A percentile compares a stretch with the other conserved stretches of the same genome.
Evolutionary conservation across 2,113 vertebrate species (phyloP).

Genomic region (Malurus elegans): DNA sequence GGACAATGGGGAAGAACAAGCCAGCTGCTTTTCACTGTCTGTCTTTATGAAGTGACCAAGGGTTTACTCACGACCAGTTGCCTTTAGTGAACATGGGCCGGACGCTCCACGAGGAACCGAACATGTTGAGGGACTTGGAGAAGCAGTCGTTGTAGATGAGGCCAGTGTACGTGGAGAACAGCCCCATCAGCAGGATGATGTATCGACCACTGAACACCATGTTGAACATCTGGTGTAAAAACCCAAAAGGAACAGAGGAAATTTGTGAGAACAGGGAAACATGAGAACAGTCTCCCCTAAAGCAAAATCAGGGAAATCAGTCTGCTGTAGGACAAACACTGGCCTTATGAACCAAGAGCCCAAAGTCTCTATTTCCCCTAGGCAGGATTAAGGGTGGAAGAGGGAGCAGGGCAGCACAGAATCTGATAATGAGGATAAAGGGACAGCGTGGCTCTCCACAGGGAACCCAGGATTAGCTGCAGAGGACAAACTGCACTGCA

Average conservation of each 20-base stretch:
- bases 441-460: fast-evolving
- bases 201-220: slow-evolving; percentile 94
- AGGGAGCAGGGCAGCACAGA: background rate
- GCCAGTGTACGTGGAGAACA: slow-evolving; percentile 95
- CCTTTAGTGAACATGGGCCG: slow-evolving; percentile 85
- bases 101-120: slow-evolving; percentile 94
- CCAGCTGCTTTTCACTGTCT: background rate
- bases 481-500: background rate
- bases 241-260: background rate
- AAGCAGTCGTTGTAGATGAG: slow-evolving; percentile 99
- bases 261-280: background rate
- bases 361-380: background rate
- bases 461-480: background rate
- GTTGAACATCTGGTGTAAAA: slow-evolving; percentile 84
- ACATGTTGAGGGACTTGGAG: slow-evolving; percentile 94
- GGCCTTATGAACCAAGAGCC: fast-evolving
- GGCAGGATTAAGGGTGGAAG: background rate
- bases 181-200: slow-evolving; percentile 96
- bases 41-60: background rate
- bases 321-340: background rate
- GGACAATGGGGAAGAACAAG: background rate
- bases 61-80: slow-evolving; percentile 92
- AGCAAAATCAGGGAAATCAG: background rate
- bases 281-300: background rate
- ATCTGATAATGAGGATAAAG: background rate